A percentile compares a stretch with the other conserved stretches of the same genome.
These are phyloP conservation scores for Eunapius fragilis DNA, from an alignment of 37 sponge, comb jelly and placozoan species.

Conservation along the genomic window DNA sequence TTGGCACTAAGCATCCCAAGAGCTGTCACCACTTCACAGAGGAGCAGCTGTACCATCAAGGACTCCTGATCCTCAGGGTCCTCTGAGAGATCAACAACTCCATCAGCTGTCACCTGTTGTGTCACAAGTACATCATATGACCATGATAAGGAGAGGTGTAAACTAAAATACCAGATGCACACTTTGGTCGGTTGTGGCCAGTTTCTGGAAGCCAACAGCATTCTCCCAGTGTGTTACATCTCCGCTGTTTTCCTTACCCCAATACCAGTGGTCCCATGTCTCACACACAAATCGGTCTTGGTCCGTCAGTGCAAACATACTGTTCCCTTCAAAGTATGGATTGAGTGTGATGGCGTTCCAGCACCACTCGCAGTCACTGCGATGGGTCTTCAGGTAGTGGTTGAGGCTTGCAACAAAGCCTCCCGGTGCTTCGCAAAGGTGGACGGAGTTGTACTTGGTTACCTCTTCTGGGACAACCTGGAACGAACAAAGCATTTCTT, in stretches of 20 bases:
- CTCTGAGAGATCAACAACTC: slow-evolving; percentile 78
- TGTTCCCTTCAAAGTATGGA: slow-evolving; percentile 87
- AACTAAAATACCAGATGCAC: slow-evolving; percentile 44
- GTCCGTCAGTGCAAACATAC: slow-evolving; percentile 20
- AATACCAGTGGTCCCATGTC: slow-evolving; percentile 81
- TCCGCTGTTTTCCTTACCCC: slow-evolving; percentile 91
- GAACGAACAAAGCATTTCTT: slow-evolving; percentile 79
- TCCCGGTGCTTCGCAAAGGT: slow-evolving; percentile 95
- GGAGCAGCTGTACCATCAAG: slow-evolving; percentile 74
- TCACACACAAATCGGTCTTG: slow-evolving; percentile 80
- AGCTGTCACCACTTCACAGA: slow-evolving; percentile 78
- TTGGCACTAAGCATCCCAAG: slow-evolving; percentile 62
- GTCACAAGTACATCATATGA: slow-evolving; percentile 1
- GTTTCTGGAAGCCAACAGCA: slow-evolving; percentile 46
- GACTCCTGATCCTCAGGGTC: slow-evolving; percentile 86
- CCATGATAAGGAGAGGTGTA: neutral
- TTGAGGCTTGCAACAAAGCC: slow-evolving; percentile 87
- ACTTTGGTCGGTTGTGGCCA: slow-evolving; percentile 30
- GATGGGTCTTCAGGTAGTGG: slow-evolving; percentile 87
- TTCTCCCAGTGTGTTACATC: slow-evolving; percentile 83
- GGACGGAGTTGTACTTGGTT: slow-evolving; percentile 73
- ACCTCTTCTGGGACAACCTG: slow-evolving; percentile 39
- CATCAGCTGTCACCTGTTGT: slow-evolving; percentile 87
- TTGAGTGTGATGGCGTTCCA: slow-evolving; percentile 93
- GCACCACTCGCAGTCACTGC: slow-evolving; percentile 75